Evolutionary conservation across 2,113 vertebrate genomes (phyloP), one percentile per base, ranked within the genome.

Genomic region (Hippopotamus amphibius): DNA sequence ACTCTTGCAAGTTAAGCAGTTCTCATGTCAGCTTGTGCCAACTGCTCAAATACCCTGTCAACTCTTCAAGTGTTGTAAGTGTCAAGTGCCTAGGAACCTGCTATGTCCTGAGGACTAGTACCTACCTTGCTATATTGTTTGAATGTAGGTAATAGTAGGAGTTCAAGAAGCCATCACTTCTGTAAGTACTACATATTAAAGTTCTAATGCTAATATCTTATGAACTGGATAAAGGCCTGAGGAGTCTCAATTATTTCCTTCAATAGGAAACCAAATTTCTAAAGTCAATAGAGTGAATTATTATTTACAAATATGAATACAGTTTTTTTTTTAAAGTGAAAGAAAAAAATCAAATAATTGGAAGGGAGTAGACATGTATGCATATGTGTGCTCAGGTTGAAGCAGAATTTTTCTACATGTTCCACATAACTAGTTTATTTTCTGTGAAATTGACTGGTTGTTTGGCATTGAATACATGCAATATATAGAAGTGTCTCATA

Each of bases 1-100:
- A 92, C 57, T 95, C 71, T 88, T 88, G 79, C 95, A 97, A 96
- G 69, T 95, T 95, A 95, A 97, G 65, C 93, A 92, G n/a, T 96
- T 91, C 79, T 92, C 87, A 50, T 63, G 80, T 81, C 30, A 87
- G 37, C 65, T 76, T 97, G 76, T 97, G 79, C 82, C 79, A 97
- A 93, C 50, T 86, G 61, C 71, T 93, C 95, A 95, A 95, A 95
- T 90, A 95, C 26, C 37, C 59, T 92, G 53, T 96, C 94, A 94
- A 33, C 28, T 88, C 37, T 82, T 96, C 50, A 83, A 81, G n/a
- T 84, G 9, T 61, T 95, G 1, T n/a, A 79, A 33, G 76, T 91
- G n/a, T 80, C 83, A 48, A 79, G n/a, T 83, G 89, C 57, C 48
- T 65, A 76, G 37, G 4, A 30, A 48, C n/a, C 26, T 33, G 63